phyloP scores from a whole-genome alignment of 2,797 vertebrate species.

The Menidia menidia region DNA sequence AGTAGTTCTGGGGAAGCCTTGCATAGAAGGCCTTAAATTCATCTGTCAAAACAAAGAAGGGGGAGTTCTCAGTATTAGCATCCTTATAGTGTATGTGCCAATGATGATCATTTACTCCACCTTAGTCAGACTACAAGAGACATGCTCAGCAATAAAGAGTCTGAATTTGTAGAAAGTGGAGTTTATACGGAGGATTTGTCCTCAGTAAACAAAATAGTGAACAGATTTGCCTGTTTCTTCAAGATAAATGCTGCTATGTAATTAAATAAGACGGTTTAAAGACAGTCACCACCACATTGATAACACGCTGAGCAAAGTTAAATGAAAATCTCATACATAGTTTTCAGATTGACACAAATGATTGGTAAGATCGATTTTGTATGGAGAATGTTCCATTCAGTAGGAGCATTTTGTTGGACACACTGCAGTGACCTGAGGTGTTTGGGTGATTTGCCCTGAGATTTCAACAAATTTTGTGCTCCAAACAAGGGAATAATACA shows the following conservation, averaged over 20 bases:
- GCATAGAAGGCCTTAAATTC: constrained; percentile 95
- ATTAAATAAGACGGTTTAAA: background rate
- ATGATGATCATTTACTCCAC: background rate
- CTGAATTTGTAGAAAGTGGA: background rate
- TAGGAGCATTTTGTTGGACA: too few relatives aligned
- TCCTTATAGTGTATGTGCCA: background rate
- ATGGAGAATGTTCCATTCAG: too few relatives aligned
- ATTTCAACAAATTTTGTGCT: too few relatives aligned
- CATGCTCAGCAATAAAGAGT: background rate
- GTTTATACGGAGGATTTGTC: background rate
- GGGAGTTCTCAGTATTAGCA: background rate
- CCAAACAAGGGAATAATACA: too few relatives aligned
- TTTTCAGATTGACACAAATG: too few relatives aligned
- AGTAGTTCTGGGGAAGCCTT: constrained; percentile 91
- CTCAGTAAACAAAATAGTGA: background rate
- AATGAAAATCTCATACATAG: background rate
- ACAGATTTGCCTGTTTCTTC: background rate
- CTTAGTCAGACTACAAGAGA: background rate
- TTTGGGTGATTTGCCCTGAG: too few relatives aligned
- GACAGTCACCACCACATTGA: background rate
- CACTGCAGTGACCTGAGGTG: too few relatives aligned
- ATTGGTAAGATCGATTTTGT: too few relatives aligned
- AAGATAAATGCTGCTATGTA: background rate
- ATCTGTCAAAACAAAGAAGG: constrained; percentile 79
- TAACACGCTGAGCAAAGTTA: background rate